Percentiles rank a stretch among this genome's conserved stretches.
phyloP scores from a whole-genome alignment of 2,797 vertebrate genomes.

The Phataginus tetradactyla region DNA sequence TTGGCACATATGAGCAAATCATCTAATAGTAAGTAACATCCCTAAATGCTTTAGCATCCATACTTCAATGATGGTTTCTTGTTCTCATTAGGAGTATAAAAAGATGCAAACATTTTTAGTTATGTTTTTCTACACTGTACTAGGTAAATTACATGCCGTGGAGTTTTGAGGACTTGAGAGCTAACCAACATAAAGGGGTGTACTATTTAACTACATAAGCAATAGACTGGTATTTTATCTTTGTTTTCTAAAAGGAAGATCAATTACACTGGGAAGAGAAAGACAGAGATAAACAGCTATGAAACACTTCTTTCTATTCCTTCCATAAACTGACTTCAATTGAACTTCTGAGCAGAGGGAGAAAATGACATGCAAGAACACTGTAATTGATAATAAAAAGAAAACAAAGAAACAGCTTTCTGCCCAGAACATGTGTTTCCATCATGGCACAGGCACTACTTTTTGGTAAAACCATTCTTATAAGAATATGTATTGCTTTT shows the following conservation, averaged over 20 bases:
- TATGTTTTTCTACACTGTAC: not conserved
- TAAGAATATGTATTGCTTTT: not conserved
- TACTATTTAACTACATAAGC: not conserved
- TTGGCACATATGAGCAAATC: not conserved
- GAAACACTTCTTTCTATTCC: not conserved
- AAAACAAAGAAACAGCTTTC: conserved; percentile 2
- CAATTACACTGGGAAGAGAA: not conserved
- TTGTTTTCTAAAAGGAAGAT: not conserved
- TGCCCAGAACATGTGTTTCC: not conserved
- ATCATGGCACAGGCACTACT: not conserved
- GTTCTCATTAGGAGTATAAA: not conserved
- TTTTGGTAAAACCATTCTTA: not conserved
- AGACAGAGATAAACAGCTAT: not conserved
- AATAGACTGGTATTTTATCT: not conserved
- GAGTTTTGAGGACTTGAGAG: not conserved
- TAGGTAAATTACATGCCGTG: not conserved
- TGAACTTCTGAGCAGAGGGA: not conserved
- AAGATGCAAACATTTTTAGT: not conserved
- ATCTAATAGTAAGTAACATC: not conserved
- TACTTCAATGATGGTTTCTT: not conserved
- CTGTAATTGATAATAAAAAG: conserved; percentile 1
- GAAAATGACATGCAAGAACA: conserved; percentile 1
- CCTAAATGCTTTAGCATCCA: not conserved
- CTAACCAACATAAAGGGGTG: not conserved
- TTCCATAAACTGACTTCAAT: not conserved